These are phyloP conservation scores for Dinothrombium tinctorium DNA, from an alignment of 1,140 invertebrate species.

Conservation along the genomic window DNA sequence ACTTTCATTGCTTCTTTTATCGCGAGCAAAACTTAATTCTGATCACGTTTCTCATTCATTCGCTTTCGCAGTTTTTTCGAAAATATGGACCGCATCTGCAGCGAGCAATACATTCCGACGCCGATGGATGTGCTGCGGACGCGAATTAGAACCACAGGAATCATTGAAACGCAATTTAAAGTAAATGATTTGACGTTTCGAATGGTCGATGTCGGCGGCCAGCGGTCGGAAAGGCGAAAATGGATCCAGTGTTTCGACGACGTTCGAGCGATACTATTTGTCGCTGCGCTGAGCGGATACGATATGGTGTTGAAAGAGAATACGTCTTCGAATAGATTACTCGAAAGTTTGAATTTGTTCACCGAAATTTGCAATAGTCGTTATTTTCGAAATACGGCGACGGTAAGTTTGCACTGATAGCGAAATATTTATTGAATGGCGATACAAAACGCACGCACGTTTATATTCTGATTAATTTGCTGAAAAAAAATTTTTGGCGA, in stretches of 20 bases:
- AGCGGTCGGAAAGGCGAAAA: constrained; percentile 29
- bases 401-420: constrained; percentile 21
- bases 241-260: constrained; percentile 39
- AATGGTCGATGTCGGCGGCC: constrained; percentile 26
- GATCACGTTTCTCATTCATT: too few species aligned
- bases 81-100: constrained; percentile 37
- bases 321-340: constrained; percentile 22
- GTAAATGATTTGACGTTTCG: constrained; percentile 36
- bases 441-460: too few species aligned
- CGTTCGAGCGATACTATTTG: constrained; percentile 36
- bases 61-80: constrained; percentile 45
- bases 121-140: constrained; percentile 44
- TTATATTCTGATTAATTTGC: too few species aligned
- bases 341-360: constrained; percentile 34
- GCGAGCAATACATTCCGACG: constrained; percentile 38
- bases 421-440: too few species aligned
- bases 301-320: constrained; percentile 12
- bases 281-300: constrained; percentile 37
- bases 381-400: constrained; percentile 22
- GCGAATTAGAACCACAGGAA: constrained; percentile 44
- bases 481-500: too few species aligned
- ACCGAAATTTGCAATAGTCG: constrained; percentile 37
- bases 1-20: too few species aligned
- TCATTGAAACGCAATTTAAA: constrained; percentile 47
- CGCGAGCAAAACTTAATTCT: too few species aligned